Percentiles rank a stretch among this genome's conserved stretches.
phyloP scores from a whole-genome alignment of 1,140 invertebrate genomes.

The Dysdera silvatica region DNA sequence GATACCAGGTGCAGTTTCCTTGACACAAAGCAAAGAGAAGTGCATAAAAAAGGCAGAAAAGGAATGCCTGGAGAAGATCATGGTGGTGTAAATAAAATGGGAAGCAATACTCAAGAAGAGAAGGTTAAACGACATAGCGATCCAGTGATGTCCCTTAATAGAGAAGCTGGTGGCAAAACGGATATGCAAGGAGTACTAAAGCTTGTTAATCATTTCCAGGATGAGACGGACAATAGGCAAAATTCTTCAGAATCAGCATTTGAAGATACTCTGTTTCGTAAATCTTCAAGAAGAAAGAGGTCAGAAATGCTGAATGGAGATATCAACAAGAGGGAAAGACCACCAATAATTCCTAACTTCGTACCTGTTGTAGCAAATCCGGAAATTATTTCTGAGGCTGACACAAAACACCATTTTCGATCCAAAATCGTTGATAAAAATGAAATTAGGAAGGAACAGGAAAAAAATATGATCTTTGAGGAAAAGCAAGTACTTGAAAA shows the following conservation, averaged over 20 bases:
- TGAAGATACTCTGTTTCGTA: slow-evolving; percentile 54
- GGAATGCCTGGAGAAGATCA: not conserved
- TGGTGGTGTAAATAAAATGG: slow-evolving; percentile 39
- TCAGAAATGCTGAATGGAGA: slow-evolving; percentile 61
- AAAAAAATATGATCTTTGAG: not conserved
- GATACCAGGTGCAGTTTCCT: slow-evolving; percentile 60
- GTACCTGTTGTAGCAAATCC: not conserved
- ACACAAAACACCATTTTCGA: slow-evolving; percentile 6
- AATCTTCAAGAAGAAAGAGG: slow-evolving; percentile 57
- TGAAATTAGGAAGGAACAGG: slow-evolving; percentile 13
- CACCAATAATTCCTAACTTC: slow-evolving; percentile 45
- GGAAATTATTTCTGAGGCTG: not conserved
- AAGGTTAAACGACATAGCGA: slow-evolving; percentile 51
- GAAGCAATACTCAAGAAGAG: slow-evolving; percentile 50
- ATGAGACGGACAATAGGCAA: slow-evolving; percentile 63
- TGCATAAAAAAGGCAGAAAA: not conserved
- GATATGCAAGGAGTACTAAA: slow-evolving; percentile 74
- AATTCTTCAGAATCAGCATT: slow-evolving; percentile 69
- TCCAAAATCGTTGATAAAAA: slow-evolving; percentile 26
- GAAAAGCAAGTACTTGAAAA: slow-evolving; percentile 15
- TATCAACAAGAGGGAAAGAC: slow-evolving; percentile 60
- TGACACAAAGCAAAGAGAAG: slow-evolving; percentile 36
- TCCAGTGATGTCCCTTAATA: slow-evolving; percentile 61
- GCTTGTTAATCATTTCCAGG: slow-evolving; percentile 74
- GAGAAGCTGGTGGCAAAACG: slow-evolving; percentile 68